Conservation (phyloP, 2,797 vertebrate genomes). For the Sylvilagus floridanus region DNA sequence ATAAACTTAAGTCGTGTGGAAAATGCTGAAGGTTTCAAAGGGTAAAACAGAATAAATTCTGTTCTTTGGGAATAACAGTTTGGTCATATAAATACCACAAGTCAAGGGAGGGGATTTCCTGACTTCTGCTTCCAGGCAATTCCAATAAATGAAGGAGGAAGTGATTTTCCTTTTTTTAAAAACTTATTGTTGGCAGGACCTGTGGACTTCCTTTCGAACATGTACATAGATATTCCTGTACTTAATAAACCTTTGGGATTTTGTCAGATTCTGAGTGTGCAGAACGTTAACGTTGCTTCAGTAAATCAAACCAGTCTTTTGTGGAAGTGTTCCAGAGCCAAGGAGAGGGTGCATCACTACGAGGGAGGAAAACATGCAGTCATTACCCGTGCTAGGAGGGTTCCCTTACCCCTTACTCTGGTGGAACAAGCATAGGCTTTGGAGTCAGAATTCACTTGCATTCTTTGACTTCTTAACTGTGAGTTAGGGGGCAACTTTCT, state of each 20-base stretch:
- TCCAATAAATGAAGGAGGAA: constrained; percentile 77
- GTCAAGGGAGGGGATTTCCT: constrained; percentile 80
- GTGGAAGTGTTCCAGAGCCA: constrained; percentile 24
- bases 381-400: not conserved
- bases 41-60: constrained; percentile 64
- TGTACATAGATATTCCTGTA: not conserved
- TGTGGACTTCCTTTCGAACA: constrained; percentile 56
- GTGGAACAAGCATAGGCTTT: constrained; percentile 19
- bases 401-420: not conserved
- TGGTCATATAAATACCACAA: constrained; percentile 63
- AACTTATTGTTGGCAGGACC: constrained; percentile 60
- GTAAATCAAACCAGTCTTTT: constrained; percentile 12
- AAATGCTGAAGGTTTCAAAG: constrained; percentile 24
- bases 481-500: constrained; percentile 7
- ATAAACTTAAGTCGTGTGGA: constrained; percentile 27
- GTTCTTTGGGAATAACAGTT: constrained; percentile 67
- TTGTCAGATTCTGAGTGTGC: constrained; percentile 57
- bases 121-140: constrained; percentile 72
- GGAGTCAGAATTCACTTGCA: constrained; percentile 20
- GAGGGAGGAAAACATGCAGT: not conserved
- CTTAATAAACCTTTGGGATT: constrained; percentile 39
- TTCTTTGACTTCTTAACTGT: constrained; percentile 45
- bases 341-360: not conserved
- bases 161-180: constrained; percentile 67
- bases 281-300: constrained; percentile 56